A percentile compares a stretch with the other conserved stretches of the same genome.
These are phyloP conservation scores for Anoplophora glabripennis DNA, from an alignment of 1,140 invertebrate species.

Conservation along the genomic window DNA sequence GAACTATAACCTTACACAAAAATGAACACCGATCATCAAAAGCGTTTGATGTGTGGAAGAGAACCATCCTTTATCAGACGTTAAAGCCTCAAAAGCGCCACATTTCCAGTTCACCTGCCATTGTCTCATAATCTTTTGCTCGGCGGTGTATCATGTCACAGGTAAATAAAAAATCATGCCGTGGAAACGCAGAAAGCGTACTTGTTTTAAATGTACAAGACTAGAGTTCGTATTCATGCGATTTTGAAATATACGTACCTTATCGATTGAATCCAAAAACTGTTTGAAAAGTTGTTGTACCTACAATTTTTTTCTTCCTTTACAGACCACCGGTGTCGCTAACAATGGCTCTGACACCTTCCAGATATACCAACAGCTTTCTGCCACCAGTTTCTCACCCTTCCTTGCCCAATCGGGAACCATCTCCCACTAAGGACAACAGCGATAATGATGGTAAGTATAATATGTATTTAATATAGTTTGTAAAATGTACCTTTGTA, in stretches of 20 bases:
- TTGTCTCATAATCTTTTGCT: conserved; percentile 26
- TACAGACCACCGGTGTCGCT: conserved; percentile 57
- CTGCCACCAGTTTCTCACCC: conserved; percentile 52
- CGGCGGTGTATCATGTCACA: conserved; percentile 9
- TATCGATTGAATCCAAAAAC: too few relatives aligned
- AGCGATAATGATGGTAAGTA: conserved; percentile 52
- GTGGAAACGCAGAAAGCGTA: too few relatives aligned
- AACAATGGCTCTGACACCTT: conserved; percentile 57
- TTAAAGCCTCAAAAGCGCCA: conserved; percentile 28
- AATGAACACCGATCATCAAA: conserved; percentile 12
- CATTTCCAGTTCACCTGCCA: conserved; percentile 5
- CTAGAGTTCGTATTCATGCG: too few relatives aligned
- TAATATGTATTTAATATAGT: too few relatives aligned
- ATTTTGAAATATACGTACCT: too few relatives aligned
- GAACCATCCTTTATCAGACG: conserved; percentile 23
- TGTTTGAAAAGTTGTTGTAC: too few relatives aligned
- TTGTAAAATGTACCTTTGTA: too few relatives aligned
- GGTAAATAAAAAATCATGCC: background rate
- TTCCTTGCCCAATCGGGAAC: conserved; percentile 50
- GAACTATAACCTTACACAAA: conserved; percentile 12
- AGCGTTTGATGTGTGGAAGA: conserved; percentile 24
- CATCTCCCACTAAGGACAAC: conserved; percentile 54
- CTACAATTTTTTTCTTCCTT: conserved; percentile 2
- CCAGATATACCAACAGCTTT: conserved; percentile 51
- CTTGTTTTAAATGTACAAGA: too few relatives aligned